Conservation (phyloP, 2,888 invertebrate species). For the Nycteola revayana region DNA sequence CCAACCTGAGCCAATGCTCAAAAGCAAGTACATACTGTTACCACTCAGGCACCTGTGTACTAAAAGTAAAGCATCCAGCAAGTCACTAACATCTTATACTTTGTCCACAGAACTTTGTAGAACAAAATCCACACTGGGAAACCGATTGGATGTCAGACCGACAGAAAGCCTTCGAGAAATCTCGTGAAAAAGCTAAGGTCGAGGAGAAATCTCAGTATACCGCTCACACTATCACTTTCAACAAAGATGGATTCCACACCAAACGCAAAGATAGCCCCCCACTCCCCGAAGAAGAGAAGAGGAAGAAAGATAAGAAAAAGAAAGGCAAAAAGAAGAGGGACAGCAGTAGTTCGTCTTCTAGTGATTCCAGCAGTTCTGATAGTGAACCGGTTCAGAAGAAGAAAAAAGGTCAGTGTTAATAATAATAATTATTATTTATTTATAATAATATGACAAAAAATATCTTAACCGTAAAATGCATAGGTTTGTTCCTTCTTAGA, state of each 20-base stretch:
- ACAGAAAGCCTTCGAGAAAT: conserved; percentile 85
- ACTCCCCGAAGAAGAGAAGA: conserved; percentile 55
- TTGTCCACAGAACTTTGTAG: conserved; percentile 86
- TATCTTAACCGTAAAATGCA: too few species aligned
- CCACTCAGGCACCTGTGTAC: too few species aligned
- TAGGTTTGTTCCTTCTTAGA: too few species aligned
- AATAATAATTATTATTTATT: too few species aligned
- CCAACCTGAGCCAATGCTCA: too few species aligned
- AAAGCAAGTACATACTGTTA: too few species aligned
- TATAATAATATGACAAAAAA: too few species aligned
- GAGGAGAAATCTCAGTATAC: conserved; percentile 61
- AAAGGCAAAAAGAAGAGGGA: conserved; percentile 73
- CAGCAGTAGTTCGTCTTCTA: conserved; percentile 53
- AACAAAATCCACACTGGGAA: conserved; percentile 94
- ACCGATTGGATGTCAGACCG: conserved; percentile 92
- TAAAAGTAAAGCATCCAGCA: too few species aligned
- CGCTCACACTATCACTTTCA: conserved; percentile 73
- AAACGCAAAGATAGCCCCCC: conserved; percentile 52
- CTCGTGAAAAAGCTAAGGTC: conserved; percentile 45
- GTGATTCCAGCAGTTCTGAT: conserved; percentile 49
- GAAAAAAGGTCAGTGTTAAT: conserved; percentile 56
- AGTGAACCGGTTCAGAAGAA: conserved; percentile 80
- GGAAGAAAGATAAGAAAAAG: conserved; percentile 71
- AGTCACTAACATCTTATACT: too few species aligned
- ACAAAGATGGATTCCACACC: conserved; percentile 73